Evolutionary conservation across 1,140 invertebrate genomes (phyloP), one percentile per base, ranked within the genome.

Genomic region (Calephelis nemesis): DNA sequence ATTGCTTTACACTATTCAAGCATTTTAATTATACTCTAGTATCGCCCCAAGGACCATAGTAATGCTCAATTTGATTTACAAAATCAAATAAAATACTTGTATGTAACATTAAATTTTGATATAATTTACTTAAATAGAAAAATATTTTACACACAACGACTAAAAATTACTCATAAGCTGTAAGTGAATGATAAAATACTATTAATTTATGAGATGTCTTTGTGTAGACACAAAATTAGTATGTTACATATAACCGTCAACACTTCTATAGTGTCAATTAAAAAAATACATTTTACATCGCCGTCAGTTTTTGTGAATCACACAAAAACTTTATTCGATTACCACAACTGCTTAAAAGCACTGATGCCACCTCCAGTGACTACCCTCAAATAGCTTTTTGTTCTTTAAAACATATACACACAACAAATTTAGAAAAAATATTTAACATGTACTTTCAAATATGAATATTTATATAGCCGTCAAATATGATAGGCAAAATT

Each of bases 11-110:
- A 39, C n/a, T 39, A 11, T 39, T 39, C 54, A 60, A 60, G 54
- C 54, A 60, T 60, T 60, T 60, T 45, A 54, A 67, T 58, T 50
- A 60, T 30, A 47, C 47, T 47, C 12, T 52, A 65, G 40, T 62
- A 39, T 60, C 54, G 39, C 54, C 30, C 54, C 30, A 60, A 60
- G 54, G 54, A 60, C 54, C 54, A 60, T 60, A 60, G 54, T 60
- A 60, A 60, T 60, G 54, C 54, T 39, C 54, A 7, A 39, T 39
- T 60, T 7, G 30, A 60, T 60, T 60, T n/a, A 60, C 54, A 40
- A 60, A 40, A 60, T 60, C 54, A 40, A 60, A 60, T 40, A 60
- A 60, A 60, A 60, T 12, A 60, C 30, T 40, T 13, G 39, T 40
- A 40, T 40, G 54, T 40, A 60, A 60, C 54, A 60, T 60, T 39